Evolutionary conservation across 2,797 vertebrate genomes (phyloP).

Genomic region (Hylomyscus alleni): DNA sequence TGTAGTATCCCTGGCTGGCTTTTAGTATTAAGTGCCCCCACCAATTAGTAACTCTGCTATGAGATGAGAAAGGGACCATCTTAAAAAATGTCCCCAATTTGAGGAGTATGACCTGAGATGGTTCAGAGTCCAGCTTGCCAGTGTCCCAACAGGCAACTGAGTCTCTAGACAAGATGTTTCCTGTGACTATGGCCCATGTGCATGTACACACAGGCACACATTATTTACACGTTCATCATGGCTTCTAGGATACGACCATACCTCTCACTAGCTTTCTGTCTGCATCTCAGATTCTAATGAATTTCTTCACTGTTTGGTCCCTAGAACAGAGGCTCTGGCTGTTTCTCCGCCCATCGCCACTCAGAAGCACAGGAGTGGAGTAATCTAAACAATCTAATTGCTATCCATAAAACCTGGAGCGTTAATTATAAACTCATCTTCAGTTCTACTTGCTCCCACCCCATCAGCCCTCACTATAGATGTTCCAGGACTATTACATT

Average conservation of each 20-base stretch:
- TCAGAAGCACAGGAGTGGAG: background rate
- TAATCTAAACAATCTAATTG: constrained; percentile 25
- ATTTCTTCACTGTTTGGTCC: background rate
- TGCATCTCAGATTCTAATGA: background rate
- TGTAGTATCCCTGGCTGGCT: background rate
- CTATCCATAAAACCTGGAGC: background rate
- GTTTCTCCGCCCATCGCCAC: background rate
- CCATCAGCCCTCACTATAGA: background rate
- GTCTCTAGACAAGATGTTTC: no score
- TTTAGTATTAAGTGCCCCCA: background rate
- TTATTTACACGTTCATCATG: background rate
- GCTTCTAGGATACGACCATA: background rate
- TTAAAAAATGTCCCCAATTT: background rate
- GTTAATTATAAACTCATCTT: constrained; percentile 53
- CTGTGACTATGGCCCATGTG: fast-evolving
- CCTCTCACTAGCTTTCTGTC: background rate
- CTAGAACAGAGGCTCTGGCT: background rate
- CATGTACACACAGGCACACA: background rate
- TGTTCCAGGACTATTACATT: constrained; percentile 2
- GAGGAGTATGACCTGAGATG: background rate
- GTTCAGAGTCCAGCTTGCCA: background rate
- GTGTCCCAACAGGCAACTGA: background rate
- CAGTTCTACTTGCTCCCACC: background rate
- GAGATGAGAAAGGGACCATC: background rate
- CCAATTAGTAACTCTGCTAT: background rate